Evolutionary conservation across 2,888 invertebrate genomes (phyloP).

Genomic region (Cecidostiba fungosa): DNA sequence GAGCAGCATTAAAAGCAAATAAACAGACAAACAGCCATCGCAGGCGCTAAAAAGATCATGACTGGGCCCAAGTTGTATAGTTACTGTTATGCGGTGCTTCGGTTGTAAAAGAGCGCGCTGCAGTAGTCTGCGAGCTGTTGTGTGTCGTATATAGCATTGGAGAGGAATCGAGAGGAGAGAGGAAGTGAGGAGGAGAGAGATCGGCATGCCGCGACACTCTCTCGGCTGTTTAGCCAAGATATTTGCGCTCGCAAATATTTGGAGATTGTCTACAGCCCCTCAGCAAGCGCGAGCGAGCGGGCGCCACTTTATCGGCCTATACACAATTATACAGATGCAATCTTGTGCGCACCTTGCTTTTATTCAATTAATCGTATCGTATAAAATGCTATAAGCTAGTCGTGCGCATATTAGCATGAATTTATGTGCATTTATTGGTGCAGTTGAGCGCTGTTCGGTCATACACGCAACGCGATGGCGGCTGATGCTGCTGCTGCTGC

Average conservation of each 20-base stretch:
- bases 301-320: slow-evolving; percentile 71
- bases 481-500: too few species aligned
- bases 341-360: not conserved
- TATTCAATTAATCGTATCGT: not conserved
- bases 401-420: not conserved
- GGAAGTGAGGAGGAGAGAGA: not conserved
- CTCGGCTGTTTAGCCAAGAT: slow-evolving; percentile 79
- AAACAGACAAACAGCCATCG: slow-evolving; percentile 10
- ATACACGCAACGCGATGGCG: slow-evolving; percentile 27
- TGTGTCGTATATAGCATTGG: too few species aligned
- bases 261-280: slow-evolving; percentile 76
- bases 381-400: too few species aligned
- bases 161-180: too few species aligned
- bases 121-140: too few species aligned
- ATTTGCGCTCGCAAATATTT: slow-evolving; percentile 80
- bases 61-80: not conserved
- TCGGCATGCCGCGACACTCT: slow-evolving; percentile 71
- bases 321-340: not conserved
- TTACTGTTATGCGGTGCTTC: too few species aligned
- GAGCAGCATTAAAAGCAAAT: not conserved
- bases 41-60: not conserved
- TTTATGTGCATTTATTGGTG: slow-evolving; percentile 39
- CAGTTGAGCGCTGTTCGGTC: not conserved
- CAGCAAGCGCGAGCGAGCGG: slow-evolving; percentile 57
- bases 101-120: not conserved